phyloP scores from a whole-genome alignment of 2,113 vertebrate species.

The Nettapus auritus region DNA sequence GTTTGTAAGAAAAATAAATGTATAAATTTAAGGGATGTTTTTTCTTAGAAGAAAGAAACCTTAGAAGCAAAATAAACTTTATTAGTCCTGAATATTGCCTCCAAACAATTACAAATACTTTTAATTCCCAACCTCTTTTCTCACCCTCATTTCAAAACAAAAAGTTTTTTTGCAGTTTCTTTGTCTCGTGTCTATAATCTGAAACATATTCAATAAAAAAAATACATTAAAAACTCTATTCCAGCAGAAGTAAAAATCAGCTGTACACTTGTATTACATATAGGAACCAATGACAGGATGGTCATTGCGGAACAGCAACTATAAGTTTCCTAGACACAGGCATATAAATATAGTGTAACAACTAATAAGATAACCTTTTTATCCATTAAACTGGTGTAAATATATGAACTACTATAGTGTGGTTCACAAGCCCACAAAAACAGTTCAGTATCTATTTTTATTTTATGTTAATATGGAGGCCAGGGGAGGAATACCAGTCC shows the following conservation, averaged over 20 bases:
- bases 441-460: background rate
- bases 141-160: background rate
- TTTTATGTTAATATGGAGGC: background rate
- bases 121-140: background rate
- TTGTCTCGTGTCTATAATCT: background rate
- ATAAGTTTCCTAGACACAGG: background rate
- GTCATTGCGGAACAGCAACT: background rate
- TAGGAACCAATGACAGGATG: background rate
- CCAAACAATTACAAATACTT: background rate
- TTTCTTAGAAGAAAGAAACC: background rate
- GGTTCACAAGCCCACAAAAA: background rate
- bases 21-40: background rate
- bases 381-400: constrained; percentile 10
- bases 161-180: background rate
- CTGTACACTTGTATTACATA: background rate
- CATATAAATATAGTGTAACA: background rate
- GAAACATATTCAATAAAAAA: background rate
- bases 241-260: background rate
- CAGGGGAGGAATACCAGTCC: background rate
- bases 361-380: background rate
- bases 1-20: background rate
- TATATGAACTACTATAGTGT: constrained; percentile 12
- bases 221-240: background rate
- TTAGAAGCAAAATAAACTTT: background rate
- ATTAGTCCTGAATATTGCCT: background rate